Percentiles rank a stretch among this genome's conserved stretches.
phyloP scores from a whole-genome alignment of 2,797 vertebrate species.

The Phylloscopus collybita region DNA sequence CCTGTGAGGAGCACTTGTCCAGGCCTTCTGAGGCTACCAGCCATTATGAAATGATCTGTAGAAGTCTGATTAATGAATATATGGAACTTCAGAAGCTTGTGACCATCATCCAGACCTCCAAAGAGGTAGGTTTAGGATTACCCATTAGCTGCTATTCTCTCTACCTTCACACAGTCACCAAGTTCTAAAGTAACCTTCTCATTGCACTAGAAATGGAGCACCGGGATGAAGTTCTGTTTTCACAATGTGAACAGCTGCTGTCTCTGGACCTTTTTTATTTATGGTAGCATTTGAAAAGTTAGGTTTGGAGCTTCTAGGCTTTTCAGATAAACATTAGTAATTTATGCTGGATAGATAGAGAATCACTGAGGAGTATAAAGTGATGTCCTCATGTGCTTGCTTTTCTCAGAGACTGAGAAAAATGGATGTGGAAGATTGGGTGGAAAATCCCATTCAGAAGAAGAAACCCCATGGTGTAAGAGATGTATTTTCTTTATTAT shows the following conservation, averaged over 20 bases:
- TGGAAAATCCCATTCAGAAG: not conserved
- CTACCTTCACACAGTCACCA: not conserved
- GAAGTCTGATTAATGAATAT: conserved; percentile 69
- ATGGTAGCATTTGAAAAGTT: not conserved
- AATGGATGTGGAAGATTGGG: conserved; percentile 33
- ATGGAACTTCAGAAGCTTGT: conserved; percentile 72
- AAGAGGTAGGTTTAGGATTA: conserved; percentile 59
- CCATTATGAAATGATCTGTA: conserved; percentile 73
- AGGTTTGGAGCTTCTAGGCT: not conserved
- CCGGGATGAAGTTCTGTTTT: not conserved
- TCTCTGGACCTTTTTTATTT: not conserved
- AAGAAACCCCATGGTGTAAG: conserved; percentile 35
- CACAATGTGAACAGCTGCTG: not conserved
- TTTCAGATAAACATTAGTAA: not conserved
- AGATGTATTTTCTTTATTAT: not conserved
- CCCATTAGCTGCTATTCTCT: not conserved
- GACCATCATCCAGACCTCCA: conserved; percentile 68
- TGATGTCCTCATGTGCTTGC: not conserved
- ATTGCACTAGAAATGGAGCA: not conserved
- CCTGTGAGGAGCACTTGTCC: conserved; percentile 70
- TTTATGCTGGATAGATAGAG: not conserved
- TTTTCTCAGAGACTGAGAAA: conserved; percentile 56
- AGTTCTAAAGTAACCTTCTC: not conserved
- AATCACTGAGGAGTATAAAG: not conserved
- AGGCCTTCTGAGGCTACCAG: conserved; percentile 61